Percentiles rank a stretch among this genome's conserved stretches.
phyloP scores from a whole-genome alignment of 2,797 vertebrate species.

The Argya squamiceps region DNA sequence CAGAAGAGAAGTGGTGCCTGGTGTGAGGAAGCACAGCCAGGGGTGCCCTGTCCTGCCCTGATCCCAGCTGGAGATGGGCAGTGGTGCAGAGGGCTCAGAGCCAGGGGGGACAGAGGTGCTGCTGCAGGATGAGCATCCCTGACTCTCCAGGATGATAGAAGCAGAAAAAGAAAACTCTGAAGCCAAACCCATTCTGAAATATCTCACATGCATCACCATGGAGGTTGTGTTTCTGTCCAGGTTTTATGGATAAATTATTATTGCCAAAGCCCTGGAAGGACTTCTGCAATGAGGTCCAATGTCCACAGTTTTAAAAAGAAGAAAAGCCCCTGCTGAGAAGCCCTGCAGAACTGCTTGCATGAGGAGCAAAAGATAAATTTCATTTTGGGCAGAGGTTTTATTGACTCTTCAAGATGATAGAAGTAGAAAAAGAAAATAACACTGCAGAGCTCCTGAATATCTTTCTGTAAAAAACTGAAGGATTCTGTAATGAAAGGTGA shows the following conservation, averaged over 20 bases:
- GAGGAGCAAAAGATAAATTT: no score
- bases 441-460: no score
- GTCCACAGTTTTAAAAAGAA: background rate
- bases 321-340: background rate
- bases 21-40: background rate
- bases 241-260: constrained; percentile 14
- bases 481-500: no score
- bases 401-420: no score
- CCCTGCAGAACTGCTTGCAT: background rate
- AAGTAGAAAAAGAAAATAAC: no score
- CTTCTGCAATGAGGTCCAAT: background rate
- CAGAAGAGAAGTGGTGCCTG: background rate
- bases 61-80: background rate
- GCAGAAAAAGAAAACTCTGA: background rate
- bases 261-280: background rate
- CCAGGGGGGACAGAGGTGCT: background rate
- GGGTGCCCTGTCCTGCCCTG: background rate
- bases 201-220: no score
- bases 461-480: no score
- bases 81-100: background rate
- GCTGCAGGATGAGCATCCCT: background rate
- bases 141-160: no score
- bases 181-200: background rate
- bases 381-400: no score
- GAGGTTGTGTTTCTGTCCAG: background rate